Percentiles rank a stretch among this genome's conserved stretches.
These are phyloP conservation scores for Eristalinus sepulchralis DNA, from an alignment of 2,888 invertebrate species.

Conservation along the genomic window DNA sequence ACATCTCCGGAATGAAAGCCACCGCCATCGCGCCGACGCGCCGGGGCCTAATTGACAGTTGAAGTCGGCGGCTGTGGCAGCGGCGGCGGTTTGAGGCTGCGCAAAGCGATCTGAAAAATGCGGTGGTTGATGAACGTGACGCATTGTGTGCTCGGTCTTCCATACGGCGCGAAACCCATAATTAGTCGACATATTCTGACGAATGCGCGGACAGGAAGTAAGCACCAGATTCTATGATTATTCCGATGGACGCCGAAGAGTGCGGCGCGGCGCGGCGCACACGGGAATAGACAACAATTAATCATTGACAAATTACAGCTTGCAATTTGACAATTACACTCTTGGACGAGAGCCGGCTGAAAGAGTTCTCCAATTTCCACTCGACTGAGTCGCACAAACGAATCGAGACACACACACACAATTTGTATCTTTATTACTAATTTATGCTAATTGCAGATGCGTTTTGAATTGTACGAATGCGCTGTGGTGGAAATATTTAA, in stretches of 20 bases:
- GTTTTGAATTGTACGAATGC: slow-evolving; percentile 64
- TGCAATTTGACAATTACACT: slow-evolving; percentile 66
- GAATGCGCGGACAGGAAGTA: slow-evolving; percentile 70
- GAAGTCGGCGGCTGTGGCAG: too few relatives aligned
- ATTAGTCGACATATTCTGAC: slow-evolving; percentile 43
- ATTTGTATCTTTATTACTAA: slow-evolving; percentile 68
- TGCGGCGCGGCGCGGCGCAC: neutral
- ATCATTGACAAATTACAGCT: slow-evolving; percentile 69
- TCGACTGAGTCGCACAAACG: slow-evolving; percentile 50
- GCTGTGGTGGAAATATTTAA: slow-evolving; percentile 70
- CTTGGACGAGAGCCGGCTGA: neutral
- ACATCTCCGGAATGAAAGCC: slow-evolving; percentile 29
- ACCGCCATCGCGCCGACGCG: neutral
- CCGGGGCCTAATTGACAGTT: neutral
- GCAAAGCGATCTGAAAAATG: neutral
- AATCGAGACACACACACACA: slow-evolving; percentile 31
- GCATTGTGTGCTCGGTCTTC: slow-evolving; percentile 34
- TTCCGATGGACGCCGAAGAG: neutral
- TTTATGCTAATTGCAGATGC: slow-evolving; percentile 70
- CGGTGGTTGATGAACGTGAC: neutral
- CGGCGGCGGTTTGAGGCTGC: slow-evolving; percentile 4
- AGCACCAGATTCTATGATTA: slow-evolving; percentile 50
- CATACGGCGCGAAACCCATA: slow-evolving; percentile 59
- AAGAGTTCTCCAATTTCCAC: slow-evolving; percentile 48
- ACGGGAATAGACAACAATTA: slow-evolving; percentile 53